Base-by-base conservation (phyloP, 2,888 invertebrate species). In the Polymixis flavicincta region DNA sequence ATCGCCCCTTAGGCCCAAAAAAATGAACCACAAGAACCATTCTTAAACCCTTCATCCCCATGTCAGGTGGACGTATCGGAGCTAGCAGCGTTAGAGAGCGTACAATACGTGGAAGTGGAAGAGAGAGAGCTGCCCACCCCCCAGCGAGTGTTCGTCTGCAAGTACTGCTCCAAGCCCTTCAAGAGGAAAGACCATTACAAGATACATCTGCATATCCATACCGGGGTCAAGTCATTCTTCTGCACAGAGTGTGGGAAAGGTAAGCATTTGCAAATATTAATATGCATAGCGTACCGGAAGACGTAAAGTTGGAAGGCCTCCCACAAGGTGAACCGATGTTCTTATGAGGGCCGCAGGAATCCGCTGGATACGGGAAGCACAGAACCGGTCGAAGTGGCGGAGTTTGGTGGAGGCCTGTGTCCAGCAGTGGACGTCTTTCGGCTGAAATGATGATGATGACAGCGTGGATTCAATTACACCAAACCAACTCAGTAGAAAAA, bases 131-230 rank as follows among this genome's bases (percentile, higher is more conserved):
- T 95, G 22, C 96, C 96, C 1, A 91, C 89, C 2, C 96, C 96
- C 25, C 91, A 90, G 78, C 91, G 93, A 0, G 96, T 96, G 83
- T 96, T 92, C 89, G 96, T 96, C 28, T 96, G 96, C 93, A 95
- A 95, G 87, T 95, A 86, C 91, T 96, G 96, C 88, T 80, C 84
- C 57, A 96, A 96, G 85, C 93, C 94, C 8, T 96, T 96, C 94
- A 94, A 94, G 76, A 90, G 96, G 83, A 95, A 96, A 90, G 96
- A 96, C 89, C 96, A 96, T 84, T 96, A 95, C 91, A 95, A 95
- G 89, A 96, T 96, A 87, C 96, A 96, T 66, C 90, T 95, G 59
- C 93, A 95, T 84, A 95, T 96, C 84, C 96, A 96, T 86, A 96
- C 96, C 2, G 96, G 96, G 0, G 86, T 95, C 86, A 94, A 94